These are phyloP conservation scores for Drosophila repleta DNA, from an alignment of 1,140 invertebrate species.

Conservation along the genomic window DNA sequence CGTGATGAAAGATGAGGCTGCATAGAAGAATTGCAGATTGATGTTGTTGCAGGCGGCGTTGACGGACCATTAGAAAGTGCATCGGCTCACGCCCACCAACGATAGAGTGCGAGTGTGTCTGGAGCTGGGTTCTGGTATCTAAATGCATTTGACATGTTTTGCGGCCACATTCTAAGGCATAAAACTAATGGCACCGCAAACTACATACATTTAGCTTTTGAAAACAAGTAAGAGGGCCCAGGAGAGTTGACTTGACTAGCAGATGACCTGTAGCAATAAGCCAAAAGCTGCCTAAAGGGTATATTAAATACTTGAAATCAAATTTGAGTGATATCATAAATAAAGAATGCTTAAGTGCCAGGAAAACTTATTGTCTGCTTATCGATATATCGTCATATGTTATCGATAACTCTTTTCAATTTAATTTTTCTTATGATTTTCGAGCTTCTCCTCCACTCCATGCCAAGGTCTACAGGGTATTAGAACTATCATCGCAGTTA, in stretches of 20 bases:
- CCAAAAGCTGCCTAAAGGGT: too few relatives aligned
- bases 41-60: slow-evolving; percentile 32
- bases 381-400: too few relatives aligned
- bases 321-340: too few relatives aligned
- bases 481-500: slow-evolving; percentile 24
- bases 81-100: slow-evolving; percentile 43
- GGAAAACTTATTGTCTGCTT: too few relatives aligned
- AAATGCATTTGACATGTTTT: slow-evolving; percentile 77
- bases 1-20: slow-evolving; percentile 30
- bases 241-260: not conserved
- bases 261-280: not conserved
- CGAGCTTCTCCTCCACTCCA: not conserved
- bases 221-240: not conserved
- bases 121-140: slow-evolving; percentile 46
- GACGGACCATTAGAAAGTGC: slow-evolving; percentile 58
- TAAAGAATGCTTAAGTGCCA: too few relatives aligned
- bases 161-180: slow-evolving; percentile 48
- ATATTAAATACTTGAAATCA: too few relatives aligned
- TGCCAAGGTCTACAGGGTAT: slow-evolving; percentile 4
- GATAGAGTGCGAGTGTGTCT: not conserved
- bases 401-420: too few relatives aligned
- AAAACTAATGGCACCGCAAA: slow-evolving; percentile 67
- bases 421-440: too few relatives aligned
- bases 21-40: slow-evolving; percentile 19
- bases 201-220: slow-evolving; percentile 10